Percentiles rank a stretch among this genome's conserved stretches.
These are phyloP conservation scores for Malthinus seriepunctatus DNA, from an alignment of 2,888 invertebrate species.

Conservation along the genomic window DNA sequence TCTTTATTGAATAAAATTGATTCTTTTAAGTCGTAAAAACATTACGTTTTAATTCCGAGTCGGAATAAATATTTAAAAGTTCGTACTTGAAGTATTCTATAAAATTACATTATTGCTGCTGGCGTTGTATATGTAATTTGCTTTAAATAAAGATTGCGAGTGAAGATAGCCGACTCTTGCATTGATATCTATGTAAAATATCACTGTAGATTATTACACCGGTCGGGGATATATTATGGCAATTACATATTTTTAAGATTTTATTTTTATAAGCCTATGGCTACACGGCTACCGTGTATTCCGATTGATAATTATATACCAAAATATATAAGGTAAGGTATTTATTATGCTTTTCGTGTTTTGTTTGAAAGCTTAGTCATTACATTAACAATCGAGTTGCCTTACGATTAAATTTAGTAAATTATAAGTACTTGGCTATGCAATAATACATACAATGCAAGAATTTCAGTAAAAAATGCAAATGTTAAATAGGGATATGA, in stretches of 20 bases:
- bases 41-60: no score
- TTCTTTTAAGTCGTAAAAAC: no score
- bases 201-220: slow-evolving; percentile 47
- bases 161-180: slow-evolving; percentile 42
- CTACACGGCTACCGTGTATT: slow-evolving; percentile 42
- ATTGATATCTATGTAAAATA: slow-evolving; percentile 45
- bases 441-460: slow-evolving; percentile 16
- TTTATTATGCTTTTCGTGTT: slow-evolving; percentile 43
- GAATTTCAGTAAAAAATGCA: no score
- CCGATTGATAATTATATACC: slow-evolving; percentile 43
- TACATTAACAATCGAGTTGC: slow-evolving; percentile 35
- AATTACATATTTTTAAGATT: slow-evolving; percentile 44
- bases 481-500: no score
- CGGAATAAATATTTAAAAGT: no score
- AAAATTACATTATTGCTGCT: slow-evolving; percentile 44
- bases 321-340: slow-evolving; percentile 39
- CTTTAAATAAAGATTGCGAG: slow-evolving; percentile 46
- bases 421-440: slow-evolving; percentile 19
- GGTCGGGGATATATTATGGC: slow-evolving; percentile 46
- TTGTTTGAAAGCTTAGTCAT: slow-evolving; percentile 41
- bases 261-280: slow-evolving; percentile 35
- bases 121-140: slow-evolving; percentile 46
- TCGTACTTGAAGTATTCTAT: background rate
- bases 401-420: slow-evolving; percentile 25
- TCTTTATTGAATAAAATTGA: no score